A percentile compares a stretch with the other conserved stretches of the same genome.
Conservation (phyloP, 2,888 invertebrate genomes). For the Watsonalla binaria region DNA sequence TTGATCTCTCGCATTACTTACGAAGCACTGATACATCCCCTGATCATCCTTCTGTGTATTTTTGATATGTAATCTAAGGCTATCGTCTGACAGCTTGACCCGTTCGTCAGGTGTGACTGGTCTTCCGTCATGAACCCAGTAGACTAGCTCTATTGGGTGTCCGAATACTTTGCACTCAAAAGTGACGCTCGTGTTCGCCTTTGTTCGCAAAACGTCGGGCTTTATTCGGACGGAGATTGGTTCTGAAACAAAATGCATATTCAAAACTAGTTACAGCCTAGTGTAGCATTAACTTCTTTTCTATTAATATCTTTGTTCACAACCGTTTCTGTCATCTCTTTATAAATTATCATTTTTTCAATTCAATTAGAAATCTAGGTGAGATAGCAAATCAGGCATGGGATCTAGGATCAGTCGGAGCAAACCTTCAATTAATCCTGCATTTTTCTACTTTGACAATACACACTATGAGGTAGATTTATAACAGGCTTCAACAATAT, state of each 20-base stretch:
- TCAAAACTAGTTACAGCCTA: too few species aligned
- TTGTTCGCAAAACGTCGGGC: slow-evolving; percentile 87
- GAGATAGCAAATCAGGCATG: too few species aligned
- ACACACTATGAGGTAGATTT: too few species aligned
- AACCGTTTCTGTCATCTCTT: too few species aligned
- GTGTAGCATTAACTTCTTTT: too few species aligned
- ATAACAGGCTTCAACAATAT: too few species aligned
- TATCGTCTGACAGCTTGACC: slow-evolving; percentile 72
- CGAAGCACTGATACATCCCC: slow-evolving; percentile 95
- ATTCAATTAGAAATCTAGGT: too few species aligned
- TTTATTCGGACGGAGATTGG: slow-evolving; percentile 89
- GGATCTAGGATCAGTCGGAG: too few species aligned
- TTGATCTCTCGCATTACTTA: slow-evolving; percentile 90
- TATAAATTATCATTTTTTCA: too few species aligned
- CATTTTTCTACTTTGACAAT: too few species aligned
- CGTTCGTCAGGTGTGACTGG: slow-evolving; percentile 80
- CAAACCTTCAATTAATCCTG: too few species aligned
- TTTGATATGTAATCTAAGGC: slow-evolving; percentile 78
- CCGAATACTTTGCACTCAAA: slow-evolving; percentile 94
- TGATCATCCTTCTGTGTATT: slow-evolving; percentile 88
- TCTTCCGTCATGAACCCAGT: slow-evolving; percentile 89
- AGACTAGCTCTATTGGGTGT: slow-evolving; percentile 87
- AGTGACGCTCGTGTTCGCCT: slow-evolving; percentile 89
- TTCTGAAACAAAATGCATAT: slow-evolving; percentile 70
- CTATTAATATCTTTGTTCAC: too few species aligned